Evolutionary conservation across 2,888 invertebrate species (phyloP), one percentile per base, ranked within the genome.

Genomic region (Petrolisthes cinctipes): DNA sequence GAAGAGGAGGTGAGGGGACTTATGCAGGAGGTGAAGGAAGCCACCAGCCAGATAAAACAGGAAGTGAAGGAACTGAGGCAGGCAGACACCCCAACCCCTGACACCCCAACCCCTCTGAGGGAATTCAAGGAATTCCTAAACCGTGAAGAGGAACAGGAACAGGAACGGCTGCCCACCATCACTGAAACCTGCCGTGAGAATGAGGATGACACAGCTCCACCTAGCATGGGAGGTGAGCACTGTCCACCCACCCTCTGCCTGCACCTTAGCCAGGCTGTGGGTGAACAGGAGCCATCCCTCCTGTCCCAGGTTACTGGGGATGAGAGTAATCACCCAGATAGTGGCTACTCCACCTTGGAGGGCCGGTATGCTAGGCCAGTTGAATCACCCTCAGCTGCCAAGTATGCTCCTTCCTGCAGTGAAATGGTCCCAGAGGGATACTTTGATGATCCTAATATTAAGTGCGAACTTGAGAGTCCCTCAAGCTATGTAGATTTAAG

Each of bases 101-200:
- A 90, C 53, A 90, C 90, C 37, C 90, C 90, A 11, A 90, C 90
- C 9, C 90, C 90, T 82, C 88, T 90, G 23, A 86, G 90, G 79
- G 90, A 90, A 78, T 90, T 90, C 82, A 89, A 82, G 66, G 90
- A 90, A 20, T 90, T 90, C 57, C 75, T 90, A n/a, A 85, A 87
- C 71, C 88, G 89, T 71, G 89, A 90, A 85, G 90, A 90, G 80
- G 90, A 90, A 54, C 90, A 90, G 83, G 90, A 90, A 66, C 86
- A 82, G 71, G 90, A 87, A 61, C 86, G 90, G n/a, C 68, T 90
- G 71, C 90, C 90, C 79, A 90, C 90, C 20, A 90, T 90, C 53
- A 84, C 78, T 37, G 90, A 90, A 80, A 84, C 88, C 11, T 86
- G 86, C 53, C 87, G 88, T 66, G 90, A 90, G 61, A 89, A 66